phyloP scores from a whole-genome alignment of 2,113 vertebrate species.

The Helogale parvula region DNA sequence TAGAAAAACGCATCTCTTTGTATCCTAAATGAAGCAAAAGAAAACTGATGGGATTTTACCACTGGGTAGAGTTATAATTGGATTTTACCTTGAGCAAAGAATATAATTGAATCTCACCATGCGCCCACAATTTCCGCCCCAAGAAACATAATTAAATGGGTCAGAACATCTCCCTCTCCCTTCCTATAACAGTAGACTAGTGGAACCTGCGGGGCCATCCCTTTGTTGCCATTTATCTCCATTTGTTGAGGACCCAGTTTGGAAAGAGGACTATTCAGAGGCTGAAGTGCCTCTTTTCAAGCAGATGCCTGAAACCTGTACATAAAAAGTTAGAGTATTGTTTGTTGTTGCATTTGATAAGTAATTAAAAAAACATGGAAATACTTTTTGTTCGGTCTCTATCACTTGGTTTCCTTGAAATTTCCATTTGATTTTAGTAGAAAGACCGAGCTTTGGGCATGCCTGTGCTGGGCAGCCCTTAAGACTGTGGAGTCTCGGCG shows the following conservation, averaged over 20 bases:
- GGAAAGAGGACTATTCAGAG: not conserved
- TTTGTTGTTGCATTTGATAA: not conserved
- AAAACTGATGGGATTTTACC: not conserved
- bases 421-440: not conserved
- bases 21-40: not conserved
- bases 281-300: not conserved
- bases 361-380: not conserved
- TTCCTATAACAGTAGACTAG: not conserved
- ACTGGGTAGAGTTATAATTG: not conserved
- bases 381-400: not conserved
- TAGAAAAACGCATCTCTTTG: not conserved
- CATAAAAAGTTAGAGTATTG: not conserved
- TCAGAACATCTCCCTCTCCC: not conserved
- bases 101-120: not conserved
- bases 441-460: not conserved
- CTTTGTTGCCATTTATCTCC: not conserved
- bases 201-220: not conserved
- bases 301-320: not conserved
- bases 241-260: not conserved
- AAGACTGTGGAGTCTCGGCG: not conserved
- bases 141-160: not conserved
- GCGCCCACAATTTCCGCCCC: not conserved
- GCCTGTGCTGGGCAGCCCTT: not conserved
- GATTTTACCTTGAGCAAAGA: constrained; percentile 9
- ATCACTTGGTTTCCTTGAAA: not conserved